Conservation (phyloP, 2,113 vertebrate species). For the Centropristis striata region DNA sequence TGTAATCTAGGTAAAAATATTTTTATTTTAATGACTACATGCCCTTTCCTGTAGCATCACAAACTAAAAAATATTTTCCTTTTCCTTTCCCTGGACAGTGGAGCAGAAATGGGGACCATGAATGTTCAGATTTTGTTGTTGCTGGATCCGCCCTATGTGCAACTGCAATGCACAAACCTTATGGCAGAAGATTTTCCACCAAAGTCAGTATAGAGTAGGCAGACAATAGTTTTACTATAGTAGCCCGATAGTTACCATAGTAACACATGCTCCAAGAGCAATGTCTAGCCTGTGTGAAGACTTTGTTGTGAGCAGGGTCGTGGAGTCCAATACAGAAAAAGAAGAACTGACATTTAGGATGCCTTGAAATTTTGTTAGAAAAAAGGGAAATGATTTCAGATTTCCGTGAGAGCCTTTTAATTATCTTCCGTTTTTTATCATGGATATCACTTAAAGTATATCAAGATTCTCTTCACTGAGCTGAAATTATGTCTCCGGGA, state of each 20-base stretch:
- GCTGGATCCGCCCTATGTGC: not conserved
- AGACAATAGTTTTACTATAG: not conserved
- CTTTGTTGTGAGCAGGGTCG: not conserved
- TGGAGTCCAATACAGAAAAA: not conserved
- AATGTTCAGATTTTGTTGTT: too few relatives aligned
- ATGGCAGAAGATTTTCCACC: not conserved
- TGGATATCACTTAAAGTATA: not conserved
- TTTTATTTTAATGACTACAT: too few relatives aligned
- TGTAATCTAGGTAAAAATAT: too few relatives aligned
- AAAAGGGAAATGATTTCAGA: not conserved
- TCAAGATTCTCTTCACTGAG: conserved; percentile 10
- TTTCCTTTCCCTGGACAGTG: too few relatives aligned
- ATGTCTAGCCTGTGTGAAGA: conserved; percentile 8
- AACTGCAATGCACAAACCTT: not conserved
- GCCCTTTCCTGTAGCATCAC: too few relatives aligned
- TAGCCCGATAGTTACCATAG: conserved; percentile 40
- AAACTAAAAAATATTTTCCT: too few relatives aligned
- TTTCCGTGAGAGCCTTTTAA: not conserved
- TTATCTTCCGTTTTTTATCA: not conserved
- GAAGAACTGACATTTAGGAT: not conserved
- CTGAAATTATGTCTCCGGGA: conserved; percentile 14
- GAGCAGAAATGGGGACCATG: too few relatives aligned
- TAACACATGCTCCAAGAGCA: conserved; percentile 27
- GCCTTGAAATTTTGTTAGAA: not conserved
- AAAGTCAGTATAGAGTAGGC: not conserved